Conservation (phyloP, 2,113 vertebrate species). For the Heteronetta atricapilla region DNA sequence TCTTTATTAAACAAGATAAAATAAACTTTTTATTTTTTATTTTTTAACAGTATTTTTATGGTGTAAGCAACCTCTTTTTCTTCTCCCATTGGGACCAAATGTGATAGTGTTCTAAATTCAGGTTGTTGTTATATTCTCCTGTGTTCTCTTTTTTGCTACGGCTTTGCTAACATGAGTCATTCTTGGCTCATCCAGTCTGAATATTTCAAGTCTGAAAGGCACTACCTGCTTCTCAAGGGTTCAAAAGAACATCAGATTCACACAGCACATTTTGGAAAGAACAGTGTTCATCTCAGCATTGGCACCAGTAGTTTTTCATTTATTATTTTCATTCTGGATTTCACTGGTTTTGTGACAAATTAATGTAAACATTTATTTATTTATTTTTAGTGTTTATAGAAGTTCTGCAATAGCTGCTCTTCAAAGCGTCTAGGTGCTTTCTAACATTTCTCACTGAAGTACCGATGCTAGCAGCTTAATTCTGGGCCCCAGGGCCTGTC, state of each 20-base stretch:
- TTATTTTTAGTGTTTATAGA: not conserved
- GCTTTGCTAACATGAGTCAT: constrained; percentile 40
- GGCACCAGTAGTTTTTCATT: not conserved
- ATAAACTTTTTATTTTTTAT: not conserved
- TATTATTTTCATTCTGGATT: not conserved
- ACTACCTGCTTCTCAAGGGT: not conserved
- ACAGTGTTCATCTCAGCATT: not conserved
- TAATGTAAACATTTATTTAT: not conserved
- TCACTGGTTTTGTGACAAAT: not conserved
- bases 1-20: too few species aligned
- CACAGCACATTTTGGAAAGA: constrained; percentile 5
- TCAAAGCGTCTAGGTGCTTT: not conserved
- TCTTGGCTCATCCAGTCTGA: constrained; percentile 8
- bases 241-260: constrained; percentile 35
- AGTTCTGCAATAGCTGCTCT: fast-evolving
- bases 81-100: not conserved
- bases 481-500: not conserved
- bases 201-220: constrained; percentile 38
- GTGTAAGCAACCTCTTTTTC: not conserved
- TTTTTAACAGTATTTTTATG: not conserved
- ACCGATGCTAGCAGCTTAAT: not conserved
- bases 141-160: not conserved
- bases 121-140: constrained; percentile 13
- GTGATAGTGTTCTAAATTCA: not conserved
- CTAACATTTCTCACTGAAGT: not conserved